Evolutionary conservation across 2,113 vertebrate species (phyloP).

Genomic region (Trachemys scripta): DNA sequence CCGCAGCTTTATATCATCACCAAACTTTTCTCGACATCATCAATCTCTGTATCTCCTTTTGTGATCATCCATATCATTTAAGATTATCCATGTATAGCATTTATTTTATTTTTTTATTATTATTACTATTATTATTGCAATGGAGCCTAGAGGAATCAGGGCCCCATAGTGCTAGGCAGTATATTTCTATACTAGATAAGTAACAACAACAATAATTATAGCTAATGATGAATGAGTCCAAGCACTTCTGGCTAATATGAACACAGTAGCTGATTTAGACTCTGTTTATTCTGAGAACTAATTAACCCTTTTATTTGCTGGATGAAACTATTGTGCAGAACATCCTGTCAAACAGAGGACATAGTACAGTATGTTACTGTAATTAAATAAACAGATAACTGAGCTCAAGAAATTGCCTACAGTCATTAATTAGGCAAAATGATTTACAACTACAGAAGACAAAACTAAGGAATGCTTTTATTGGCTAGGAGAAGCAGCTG

Average conservation of each 20-base stretch:
- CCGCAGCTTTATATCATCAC: not conserved
- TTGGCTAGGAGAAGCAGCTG: slow-evolving; percentile 2
- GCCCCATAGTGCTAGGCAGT: rapidly evolving
- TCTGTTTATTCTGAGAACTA: not conserved
- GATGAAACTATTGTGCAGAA: slow-evolving; percentile 48
- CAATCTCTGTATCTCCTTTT: not conserved
- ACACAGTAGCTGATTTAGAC: not conserved
- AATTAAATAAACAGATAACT: slow-evolving; percentile 62
- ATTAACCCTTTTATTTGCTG: slow-evolving; percentile 47
- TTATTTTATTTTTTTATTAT: not conserved
- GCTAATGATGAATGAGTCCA: not conserved
- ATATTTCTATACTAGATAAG: not conserved
- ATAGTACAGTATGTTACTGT: slow-evolving; percentile 17
- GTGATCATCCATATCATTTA: not conserved
- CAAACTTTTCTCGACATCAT: not conserved
- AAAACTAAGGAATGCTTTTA: slow-evolving; percentile 16
- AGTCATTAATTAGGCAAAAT: slow-evolving; percentile 59
- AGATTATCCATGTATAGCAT: not conserved
- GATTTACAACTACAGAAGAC: slow-evolving; percentile 62
- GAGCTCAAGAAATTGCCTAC: slow-evolving; percentile 50
- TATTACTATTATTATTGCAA: not conserved
- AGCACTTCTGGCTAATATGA: not conserved
- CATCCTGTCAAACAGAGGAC: slow-evolving; percentile 34
- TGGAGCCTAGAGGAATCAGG: not conserved
- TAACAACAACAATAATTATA: not conserved